Percentiles rank a stretch among this genome's conserved stretches.
Conservation (phyloP, 2,888 invertebrate species). For the Sceliomorpha sp. region DNA sequence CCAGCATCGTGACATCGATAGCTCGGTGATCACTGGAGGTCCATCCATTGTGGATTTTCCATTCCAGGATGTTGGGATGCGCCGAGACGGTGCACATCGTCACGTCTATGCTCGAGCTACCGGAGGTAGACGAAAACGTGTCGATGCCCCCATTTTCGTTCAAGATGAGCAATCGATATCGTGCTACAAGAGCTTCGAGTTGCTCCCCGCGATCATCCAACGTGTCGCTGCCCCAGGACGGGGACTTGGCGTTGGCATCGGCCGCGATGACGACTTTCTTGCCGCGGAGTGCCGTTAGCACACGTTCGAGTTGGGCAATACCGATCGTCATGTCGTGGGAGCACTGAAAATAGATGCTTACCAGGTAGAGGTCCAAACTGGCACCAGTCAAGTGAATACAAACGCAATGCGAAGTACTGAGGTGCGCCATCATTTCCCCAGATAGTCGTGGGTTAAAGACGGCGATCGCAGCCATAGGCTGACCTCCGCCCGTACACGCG, state of each 20-base stretch:
- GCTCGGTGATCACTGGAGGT: slow-evolving; percentile 16
- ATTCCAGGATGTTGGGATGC: background rate
- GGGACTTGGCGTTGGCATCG: slow-evolving; percentile 10
- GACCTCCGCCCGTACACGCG: background rate
- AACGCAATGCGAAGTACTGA: slow-evolving; percentile 1
- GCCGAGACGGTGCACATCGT: too few relatives aligned
- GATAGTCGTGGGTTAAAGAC: background rate
- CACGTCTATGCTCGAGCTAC: too few relatives aligned
- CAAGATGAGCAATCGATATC: too few relatives aligned
- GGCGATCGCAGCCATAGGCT: slow-evolving; percentile 14
- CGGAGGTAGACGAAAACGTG: too few relatives aligned
- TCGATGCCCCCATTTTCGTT: too few relatives aligned
- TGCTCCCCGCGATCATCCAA: background rate
- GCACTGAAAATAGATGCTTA: slow-evolving; percentile 4
- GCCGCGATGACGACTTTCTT: slow-evolving; percentile 1
- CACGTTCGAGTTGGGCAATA: slow-evolving; percentile 1
- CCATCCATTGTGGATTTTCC: background rate
- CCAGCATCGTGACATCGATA: background rate
- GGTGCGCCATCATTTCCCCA: background rate
- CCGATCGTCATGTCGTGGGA: background rate
- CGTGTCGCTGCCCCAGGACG: background rate
- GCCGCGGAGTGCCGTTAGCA: background rate
- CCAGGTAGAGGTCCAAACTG: slow-evolving; percentile 1
- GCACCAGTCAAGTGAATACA: background rate
- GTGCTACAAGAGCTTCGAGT: too few relatives aligned